These are phyloP conservation scores for Dioctria linearis DNA, from an alignment of 2,888 invertebrate species.

Conservation along the genomic window DNA sequence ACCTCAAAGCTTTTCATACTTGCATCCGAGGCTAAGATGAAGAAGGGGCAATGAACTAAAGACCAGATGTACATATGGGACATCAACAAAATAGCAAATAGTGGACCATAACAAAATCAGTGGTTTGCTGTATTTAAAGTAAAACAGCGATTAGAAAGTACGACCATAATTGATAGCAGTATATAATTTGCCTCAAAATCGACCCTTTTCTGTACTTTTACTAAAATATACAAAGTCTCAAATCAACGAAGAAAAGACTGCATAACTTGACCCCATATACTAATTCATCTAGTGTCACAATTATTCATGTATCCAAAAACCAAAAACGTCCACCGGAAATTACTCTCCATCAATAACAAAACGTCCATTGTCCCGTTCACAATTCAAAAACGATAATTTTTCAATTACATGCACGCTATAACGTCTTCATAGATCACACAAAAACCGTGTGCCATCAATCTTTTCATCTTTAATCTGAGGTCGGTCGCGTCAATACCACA, in stretches of 20 bases:
- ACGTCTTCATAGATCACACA: slow-evolving; percentile 48
- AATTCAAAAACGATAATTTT: slow-evolving; percentile 36
- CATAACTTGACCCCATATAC: not conserved
- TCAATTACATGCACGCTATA: slow-evolving; percentile 39
- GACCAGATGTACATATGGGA: no score
- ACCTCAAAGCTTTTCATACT: no score
- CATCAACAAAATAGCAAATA: no score
- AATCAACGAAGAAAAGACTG: slow-evolving; percentile 1
- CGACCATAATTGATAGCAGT: no score
- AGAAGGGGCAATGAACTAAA: no score
- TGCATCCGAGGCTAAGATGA: no score
- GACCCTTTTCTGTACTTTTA: no score
- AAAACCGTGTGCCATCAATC: slow-evolving; percentile 33
- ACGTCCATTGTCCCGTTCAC: slow-evolving; percentile 16
- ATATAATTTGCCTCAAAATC: no score
- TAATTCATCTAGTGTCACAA: not conserved
- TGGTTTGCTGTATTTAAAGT: no score
- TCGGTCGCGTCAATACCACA: slow-evolving; percentile 37
- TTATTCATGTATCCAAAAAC: not conserved
- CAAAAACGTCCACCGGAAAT: slow-evolving; percentile 19
- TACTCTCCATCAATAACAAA: slow-evolving; percentile 42
- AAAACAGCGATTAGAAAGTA: no score
- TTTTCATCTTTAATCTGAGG: slow-evolving; percentile 48
- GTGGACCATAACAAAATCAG: no score
- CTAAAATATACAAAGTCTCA: not conserved